Conservation (phyloP, 2,797 vertebrate genomes). For the Echiichthys vipera region DNA sequence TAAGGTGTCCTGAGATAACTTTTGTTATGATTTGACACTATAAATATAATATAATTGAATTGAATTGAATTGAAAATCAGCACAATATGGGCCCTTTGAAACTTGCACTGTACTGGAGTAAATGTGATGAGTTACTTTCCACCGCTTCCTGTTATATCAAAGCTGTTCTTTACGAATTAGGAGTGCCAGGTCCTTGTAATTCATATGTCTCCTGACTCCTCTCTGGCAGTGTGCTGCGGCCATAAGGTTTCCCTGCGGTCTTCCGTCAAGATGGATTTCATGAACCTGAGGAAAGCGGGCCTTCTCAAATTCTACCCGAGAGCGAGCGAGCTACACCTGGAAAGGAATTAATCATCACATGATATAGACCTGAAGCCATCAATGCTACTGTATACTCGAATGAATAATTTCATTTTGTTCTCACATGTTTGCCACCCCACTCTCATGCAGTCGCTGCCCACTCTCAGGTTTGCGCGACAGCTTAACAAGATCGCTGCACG, state of each 20-base stretch:
- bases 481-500: constrained; percentile 53
- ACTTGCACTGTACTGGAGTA: no score
- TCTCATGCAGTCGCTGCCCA: constrained; percentile 23
- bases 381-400: constrained; percentile 55
- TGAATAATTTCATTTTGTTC: constrained; percentile 60
- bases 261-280: constrained; percentile 75
- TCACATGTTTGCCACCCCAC: constrained; percentile 24
- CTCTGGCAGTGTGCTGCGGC: constrained; percentile 28
- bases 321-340: constrained; percentile 54
- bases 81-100: no score
- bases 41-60: no score
- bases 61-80: no score
- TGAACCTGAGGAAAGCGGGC: constrained; percentile 61
- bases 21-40: no score
- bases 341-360: constrained; percentile 62
- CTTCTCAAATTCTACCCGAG: constrained; percentile 69
- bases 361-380: constrained; percentile 50
- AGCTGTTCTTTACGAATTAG: constrained; percentile 33
- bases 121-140: constrained; percentile 2
- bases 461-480: constrained; percentile 41
- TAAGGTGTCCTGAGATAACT: no score
- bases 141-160: constrained; percentile 12
- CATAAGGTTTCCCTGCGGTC: constrained; percentile 46
- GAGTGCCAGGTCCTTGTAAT: constrained; percentile 37
- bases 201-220: constrained; percentile 51